Base-by-base conservation (phyloP, 2,113 vertebrate species). In the Sorex araneus region DNA sequence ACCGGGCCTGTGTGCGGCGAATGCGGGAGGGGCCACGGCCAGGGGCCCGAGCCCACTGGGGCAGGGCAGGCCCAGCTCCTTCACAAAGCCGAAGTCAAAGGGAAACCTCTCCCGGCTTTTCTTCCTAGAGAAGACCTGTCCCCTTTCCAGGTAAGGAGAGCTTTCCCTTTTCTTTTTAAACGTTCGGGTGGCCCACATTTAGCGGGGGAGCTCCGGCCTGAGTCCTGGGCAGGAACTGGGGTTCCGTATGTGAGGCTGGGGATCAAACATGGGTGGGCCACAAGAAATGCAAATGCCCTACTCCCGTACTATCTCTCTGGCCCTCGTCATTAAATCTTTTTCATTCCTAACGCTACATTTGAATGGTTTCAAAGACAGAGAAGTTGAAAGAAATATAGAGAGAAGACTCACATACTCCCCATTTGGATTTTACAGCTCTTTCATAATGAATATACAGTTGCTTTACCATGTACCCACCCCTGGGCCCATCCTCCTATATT, bases 391-490 rank as follows among this genome's bases (percentile, higher is more conserved):
- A 79, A 89, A 69, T 15, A 12, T 25, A 54, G 0, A 11, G 4
- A 40, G 47, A 87, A 73, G 2, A 19, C 36, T 74, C 75, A 70
- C 0, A 4, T 25, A 60, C 28, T 69, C 54, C n/a, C 71, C 50
- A 5, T 19, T 21, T 47, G 25, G 69, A 64, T 23, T 75, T 50
- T 40, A 50, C n/a, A 34, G 3, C 11, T 23, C 18, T 60, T 60
- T 60, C n/a, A 1, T 0, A 2, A 8, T 30, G 27, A 66, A 12
- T 28, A 30, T 45, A 8, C 4, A 7, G 28, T 13, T 45, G 10
- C 57, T 45, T 28, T 27, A 12, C 28, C 64, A 69, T 1, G 0
- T 23, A 5, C 15, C 54, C 18, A 1, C 11, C 19, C 16, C 21
- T 57, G 54, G 54, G 5, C 21, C 19, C 15, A 60, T 23, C 57